Evolutionary conservation across 2,888 invertebrate species (phyloP).

Genomic region (Caenorhabditis sp.): DNA sequence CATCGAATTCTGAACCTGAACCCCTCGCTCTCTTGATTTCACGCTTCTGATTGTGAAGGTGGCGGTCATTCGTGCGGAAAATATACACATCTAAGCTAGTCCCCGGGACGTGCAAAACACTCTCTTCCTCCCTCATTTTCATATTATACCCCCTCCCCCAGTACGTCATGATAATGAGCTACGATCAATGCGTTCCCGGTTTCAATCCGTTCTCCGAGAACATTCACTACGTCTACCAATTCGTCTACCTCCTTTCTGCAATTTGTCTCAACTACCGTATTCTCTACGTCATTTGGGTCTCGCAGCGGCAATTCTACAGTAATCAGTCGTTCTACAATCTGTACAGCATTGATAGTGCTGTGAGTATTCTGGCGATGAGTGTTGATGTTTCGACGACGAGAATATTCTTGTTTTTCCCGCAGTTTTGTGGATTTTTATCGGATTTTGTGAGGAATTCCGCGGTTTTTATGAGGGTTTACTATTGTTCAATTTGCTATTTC

Average conservation of each 20-base stretch:
- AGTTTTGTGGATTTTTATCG: constrained; percentile 33
- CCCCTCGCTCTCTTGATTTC: no score
- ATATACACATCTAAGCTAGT: no score
- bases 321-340: constrained; percentile 44
- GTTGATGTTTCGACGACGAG: constrained; percentile 21
- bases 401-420: constrained; percentile 37
- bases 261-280: constrained; percentile 51
- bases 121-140: neutral
- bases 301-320: constrained; percentile 45
- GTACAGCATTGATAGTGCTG: constrained; percentile 39
- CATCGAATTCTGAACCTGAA: no score
- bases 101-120: neutral
- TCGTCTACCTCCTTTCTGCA: constrained; percentile 27
- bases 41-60: no score
- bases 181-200: constrained; percentile 15
- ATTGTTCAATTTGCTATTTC: constrained; percentile 19
- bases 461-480: constrained; percentile 47
- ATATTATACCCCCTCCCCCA: neutral
- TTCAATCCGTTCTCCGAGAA: constrained; percentile 26
- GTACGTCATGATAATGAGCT: constrained; percentile 27
- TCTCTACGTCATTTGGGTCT: constrained; percentile 51
- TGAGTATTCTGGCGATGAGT: constrained; percentile 40
- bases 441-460: constrained; percentile 4
- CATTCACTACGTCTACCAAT: constrained; percentile 41
- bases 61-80: constrained; percentile 9